A percentile compares a stretch with the other conserved stretches of the same genome.
phyloP scores from a whole-genome alignment of 1,140 invertebrate species.

The Panulirus ornatus region DNA sequence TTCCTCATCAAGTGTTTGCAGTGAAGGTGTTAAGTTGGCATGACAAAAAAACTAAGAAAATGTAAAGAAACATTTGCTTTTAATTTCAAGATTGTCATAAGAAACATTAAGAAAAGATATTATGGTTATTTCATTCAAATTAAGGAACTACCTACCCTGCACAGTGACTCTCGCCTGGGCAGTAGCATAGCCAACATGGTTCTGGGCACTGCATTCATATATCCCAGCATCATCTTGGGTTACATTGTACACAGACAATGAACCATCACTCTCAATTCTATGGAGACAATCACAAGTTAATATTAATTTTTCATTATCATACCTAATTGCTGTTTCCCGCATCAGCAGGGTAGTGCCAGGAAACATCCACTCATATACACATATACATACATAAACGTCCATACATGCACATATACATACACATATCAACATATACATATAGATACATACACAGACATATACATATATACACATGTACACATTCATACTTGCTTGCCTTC shows the following conservation, averaged over 20 bases:
- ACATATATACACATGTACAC: not conserved
- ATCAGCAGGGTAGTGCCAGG: no score
- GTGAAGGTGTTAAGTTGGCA: no score
- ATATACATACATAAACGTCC: no score
- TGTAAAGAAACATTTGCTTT: not conserved
- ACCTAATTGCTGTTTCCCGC: no score
- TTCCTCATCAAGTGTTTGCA: no score
- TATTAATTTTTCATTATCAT: not conserved
- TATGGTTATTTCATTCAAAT: no score
- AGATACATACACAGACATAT: not conserved
- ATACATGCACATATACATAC: no score
- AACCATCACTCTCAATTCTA: conserved; percentile 70
- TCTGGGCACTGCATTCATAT: conserved; percentile 92
- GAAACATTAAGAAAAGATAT: not conserved
- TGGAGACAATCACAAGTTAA: not conserved
- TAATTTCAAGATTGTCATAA: not conserved
- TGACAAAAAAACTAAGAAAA: not conserved
- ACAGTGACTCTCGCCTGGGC: conserved; percentile 86
- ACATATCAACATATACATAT: no score
- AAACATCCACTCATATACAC: no score
- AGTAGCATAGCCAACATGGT: conserved; percentile 86
- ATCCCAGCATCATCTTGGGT: conserved; percentile 86
- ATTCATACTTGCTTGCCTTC: no score
- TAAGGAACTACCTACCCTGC: conserved; percentile 79
- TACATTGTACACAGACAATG: conserved; percentile 88